A percentile compares a stretch with the other conserved stretches of the same genome.
Conservation (phyloP, 2,113 vertebrate genomes). For the Mandrillus leucophaeus region DNA sequence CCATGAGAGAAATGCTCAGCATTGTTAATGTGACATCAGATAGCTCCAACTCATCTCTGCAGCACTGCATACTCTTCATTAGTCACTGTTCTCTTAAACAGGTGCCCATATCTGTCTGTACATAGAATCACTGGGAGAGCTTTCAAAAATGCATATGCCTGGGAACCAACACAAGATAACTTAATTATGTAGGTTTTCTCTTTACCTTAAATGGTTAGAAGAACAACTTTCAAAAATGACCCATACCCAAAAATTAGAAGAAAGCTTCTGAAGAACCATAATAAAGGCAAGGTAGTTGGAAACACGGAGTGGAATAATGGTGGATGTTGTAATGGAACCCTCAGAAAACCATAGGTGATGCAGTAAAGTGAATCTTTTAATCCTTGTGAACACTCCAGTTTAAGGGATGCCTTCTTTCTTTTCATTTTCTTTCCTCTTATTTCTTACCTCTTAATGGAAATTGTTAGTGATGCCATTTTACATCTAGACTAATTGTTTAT, state of each 20-base stretch:
- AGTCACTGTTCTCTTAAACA: background rate
- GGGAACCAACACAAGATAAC: background rate
- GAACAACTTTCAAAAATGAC: constrained; percentile 9
- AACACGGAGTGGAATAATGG: background rate
- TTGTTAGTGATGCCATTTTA: background rate
- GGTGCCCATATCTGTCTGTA: background rate
- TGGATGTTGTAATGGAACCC: background rate
- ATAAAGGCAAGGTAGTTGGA: background rate
- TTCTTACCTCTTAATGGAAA: background rate
- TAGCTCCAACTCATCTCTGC: background rate
- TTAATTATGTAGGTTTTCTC: background rate
- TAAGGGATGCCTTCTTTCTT: background rate
- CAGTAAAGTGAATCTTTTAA: background rate
- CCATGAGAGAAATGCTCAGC: fast-evolving
- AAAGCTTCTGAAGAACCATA: constrained; percentile 11
- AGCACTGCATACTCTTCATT: background rate
- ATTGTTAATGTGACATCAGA: too few species aligned
- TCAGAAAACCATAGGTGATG: background rate
- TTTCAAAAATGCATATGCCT: background rate
- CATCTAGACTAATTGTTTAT: background rate
- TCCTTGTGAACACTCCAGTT: background rate
- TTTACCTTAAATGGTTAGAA: background rate
- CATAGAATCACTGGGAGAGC: background rate
- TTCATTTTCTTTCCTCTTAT: background rate
- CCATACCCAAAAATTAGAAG: background rate